These are phyloP conservation scores for Rousettus madagascariensis DNA, from an alignment of 2,797 vertebrate species.

Conservation along the genomic window DNA sequence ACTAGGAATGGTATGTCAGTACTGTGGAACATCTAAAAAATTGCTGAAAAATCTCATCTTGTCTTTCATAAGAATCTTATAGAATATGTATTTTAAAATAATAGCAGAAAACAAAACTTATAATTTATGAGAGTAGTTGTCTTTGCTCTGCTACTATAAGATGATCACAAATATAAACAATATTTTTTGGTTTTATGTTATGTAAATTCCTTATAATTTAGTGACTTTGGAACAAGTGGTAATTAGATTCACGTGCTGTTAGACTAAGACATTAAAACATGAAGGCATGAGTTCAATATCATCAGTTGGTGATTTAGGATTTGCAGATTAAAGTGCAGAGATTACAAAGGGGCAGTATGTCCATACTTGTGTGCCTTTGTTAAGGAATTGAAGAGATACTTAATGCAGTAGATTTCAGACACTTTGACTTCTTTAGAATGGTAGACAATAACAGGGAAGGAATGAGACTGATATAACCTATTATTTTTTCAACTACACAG, in stretches of 20 bases:
- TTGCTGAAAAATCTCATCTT: slow-evolving; percentile 34
- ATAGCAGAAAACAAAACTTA: slow-evolving; percentile 38
- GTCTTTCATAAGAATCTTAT: background rate
- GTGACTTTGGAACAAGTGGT: slow-evolving; percentile 40
- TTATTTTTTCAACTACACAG: background rate
- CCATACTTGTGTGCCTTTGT: background rate
- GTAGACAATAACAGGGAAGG: background rate
- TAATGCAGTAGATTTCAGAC: background rate
- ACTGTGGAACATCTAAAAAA: background rate
- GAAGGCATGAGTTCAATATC: slow-evolving; percentile 42
- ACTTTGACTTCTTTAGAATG: background rate
- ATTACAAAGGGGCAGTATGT: slow-evolving; percentile 19
- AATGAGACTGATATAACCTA: background rate
- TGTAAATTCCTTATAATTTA: slow-evolving; percentile 55
- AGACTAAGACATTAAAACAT: slow-evolving; percentile 57
- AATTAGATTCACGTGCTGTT: slow-evolving; percentile 33
- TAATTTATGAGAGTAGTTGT: slow-evolving; percentile 28
- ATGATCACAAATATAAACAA: slow-evolving; percentile 16
- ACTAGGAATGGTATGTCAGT: background rate
- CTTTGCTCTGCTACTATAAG: background rate
- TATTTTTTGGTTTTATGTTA: slow-evolving; percentile 58
- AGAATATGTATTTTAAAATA: slow-evolving; percentile 57
- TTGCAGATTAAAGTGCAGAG: slow-evolving; percentile 17
- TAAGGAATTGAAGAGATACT: background rate
- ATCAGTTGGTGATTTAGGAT: slow-evolving; percentile 52